Conservation (phyloP, 2,888 invertebrate species). For the Diachrysia chrysitis region DNA sequence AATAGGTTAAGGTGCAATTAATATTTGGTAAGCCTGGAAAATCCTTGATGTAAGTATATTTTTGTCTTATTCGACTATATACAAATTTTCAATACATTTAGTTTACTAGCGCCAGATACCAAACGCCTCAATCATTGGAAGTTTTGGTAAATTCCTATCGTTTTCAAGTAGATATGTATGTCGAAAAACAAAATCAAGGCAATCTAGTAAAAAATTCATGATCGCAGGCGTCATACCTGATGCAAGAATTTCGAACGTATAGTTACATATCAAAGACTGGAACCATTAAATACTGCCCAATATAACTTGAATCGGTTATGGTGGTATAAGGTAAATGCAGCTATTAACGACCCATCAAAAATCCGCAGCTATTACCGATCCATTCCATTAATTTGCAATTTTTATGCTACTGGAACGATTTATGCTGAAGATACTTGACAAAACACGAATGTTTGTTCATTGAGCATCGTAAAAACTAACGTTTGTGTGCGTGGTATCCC, state of each 20-base stretch:
- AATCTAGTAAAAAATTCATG: constrained; percentile 54
- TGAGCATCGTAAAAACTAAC: too few relatives aligned
- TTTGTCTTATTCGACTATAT: not conserved
- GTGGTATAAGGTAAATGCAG: too few relatives aligned
- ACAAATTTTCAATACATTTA: not conserved
- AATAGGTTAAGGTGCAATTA: not conserved
- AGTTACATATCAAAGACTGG: not conserved
- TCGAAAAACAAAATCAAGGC: constrained; percentile 61
- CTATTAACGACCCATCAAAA: too few relatives aligned
- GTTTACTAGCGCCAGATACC: not conserved
- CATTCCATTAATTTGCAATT: too few relatives aligned
- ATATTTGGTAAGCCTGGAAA: not conserved
- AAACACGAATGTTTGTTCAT: too few relatives aligned
- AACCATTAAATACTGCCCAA: constrained; percentile 4
- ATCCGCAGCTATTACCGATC: too few relatives aligned
- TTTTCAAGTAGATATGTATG: constrained; percentile 24
- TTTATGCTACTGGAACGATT: too few relatives aligned
- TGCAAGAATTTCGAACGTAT: constrained; percentile 20
- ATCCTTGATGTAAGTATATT: constrained; percentile 8
- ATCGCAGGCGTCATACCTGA: constrained; percentile 36
- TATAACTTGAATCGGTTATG: not conserved
- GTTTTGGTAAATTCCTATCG: constrained; percentile 30
- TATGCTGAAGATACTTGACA: too few relatives aligned
- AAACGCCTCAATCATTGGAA: constrained; percentile 7
- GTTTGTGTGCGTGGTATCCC: too few relatives aligned